Evolutionary conservation across 2,888 invertebrate species (phyloP), one percentile per base, ranked within the genome.

Genomic region (Drosophila lacicola): DNA sequence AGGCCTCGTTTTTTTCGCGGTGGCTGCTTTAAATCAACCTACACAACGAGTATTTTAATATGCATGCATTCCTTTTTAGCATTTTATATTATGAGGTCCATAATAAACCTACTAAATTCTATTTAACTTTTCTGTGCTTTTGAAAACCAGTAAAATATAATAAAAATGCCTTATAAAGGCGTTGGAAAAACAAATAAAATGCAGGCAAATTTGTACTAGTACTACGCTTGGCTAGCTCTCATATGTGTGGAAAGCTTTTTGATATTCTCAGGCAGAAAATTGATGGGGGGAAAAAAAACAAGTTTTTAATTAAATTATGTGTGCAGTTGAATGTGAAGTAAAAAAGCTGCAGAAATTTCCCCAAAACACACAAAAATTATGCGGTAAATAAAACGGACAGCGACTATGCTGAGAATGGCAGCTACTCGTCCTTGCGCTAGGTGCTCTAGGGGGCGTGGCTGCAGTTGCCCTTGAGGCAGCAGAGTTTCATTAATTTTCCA

Each of bases 401-500:
- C 50, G 49, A 17, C 29, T 29, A 2, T 8, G 41, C 44, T 46
- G 44, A 42, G 62, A 45, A 34, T 41, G 37, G 1, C 8, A 17
- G 17, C n/a, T 21, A 10, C 6, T 14, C 21, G 13, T 29, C 41
- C 13, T 21, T 21, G 14, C 9, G 4, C 25, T 63, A 41, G 37
- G 47, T 44, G 29, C 34, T 34, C 2, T 11, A 41, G 49, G 49
- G 61, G 61, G 71, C 54, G 53, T 54, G 41, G 70, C 21, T 45
- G 53, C 61, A 49, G 51, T 60, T 72, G 80, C 70, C 82, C 82
- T 65, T 79, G 78, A 78, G 83, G 75, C 78, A 55, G 72, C 78
- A 66, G 74, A 62, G 87, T 88, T 90, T 90, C 90, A 90, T 91
- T 90, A 91, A 90, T 91, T 90, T 82, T 81, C 83, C 81, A 81